A percentile compares a stretch with the other conserved stretches of the same genome.
Conservation (phyloP, 1,140 invertebrate genomes). For the Nymphalis io region DNA sequence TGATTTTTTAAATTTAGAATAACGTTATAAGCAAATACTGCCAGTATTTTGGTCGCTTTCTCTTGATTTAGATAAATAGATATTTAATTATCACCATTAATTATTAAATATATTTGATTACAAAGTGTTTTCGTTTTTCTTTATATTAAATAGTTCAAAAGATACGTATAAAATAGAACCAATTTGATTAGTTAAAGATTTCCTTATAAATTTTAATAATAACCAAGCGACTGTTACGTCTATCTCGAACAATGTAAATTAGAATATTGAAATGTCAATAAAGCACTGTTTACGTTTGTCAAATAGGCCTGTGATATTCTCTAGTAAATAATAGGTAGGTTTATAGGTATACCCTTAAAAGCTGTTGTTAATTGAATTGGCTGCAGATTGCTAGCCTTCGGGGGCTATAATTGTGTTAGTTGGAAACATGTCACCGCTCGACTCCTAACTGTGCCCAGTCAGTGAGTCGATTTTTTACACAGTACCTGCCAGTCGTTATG, state of each 20-base stretch:
- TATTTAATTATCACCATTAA: no score
- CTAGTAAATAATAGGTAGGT: neutral
- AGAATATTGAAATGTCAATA: slow-evolving; percentile 2
- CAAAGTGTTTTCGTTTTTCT: no score
- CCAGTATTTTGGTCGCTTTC: no score
- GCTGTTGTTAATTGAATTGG: slow-evolving; percentile 71
- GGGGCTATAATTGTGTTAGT: slow-evolving; percentile 37
- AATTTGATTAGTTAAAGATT: neutral
- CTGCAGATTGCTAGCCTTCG: slow-evolving; percentile 55
- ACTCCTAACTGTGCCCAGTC: slow-evolving; percentile 23
- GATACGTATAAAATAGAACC: no score
- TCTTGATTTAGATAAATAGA: no score
- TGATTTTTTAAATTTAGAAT: no score
- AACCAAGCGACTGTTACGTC: neutral
- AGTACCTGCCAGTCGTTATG: slow-evolving; percentile 44
- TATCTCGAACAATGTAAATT: neutral
- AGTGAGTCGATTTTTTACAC: slow-evolving; percentile 21
- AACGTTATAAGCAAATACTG: no score
- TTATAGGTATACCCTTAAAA: slow-evolving; percentile 51
- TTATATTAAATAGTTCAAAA: no score
- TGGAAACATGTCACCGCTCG: slow-evolving; percentile 31
- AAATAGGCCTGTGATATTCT: slow-evolving; percentile 12
- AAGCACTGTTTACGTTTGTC: neutral
- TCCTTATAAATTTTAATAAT: neutral
- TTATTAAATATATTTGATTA: no score